phyloP scores from a whole-genome alignment of 1,140 invertebrate species.

The Thaumetopoea pityocampa region DNA sequence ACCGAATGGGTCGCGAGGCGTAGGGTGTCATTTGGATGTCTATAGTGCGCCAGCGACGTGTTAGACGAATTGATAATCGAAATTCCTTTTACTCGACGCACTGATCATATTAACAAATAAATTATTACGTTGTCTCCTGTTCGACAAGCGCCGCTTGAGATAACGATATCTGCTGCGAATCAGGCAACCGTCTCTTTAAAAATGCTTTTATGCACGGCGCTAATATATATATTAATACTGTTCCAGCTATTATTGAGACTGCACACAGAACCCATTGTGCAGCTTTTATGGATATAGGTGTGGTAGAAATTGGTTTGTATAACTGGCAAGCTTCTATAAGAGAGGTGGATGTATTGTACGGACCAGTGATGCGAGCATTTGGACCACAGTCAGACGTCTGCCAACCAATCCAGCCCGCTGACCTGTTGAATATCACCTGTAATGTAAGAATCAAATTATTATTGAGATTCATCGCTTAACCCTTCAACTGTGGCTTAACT shows the following conservation, averaged over 20 bases:
- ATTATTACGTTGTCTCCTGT: conserved; percentile 39
- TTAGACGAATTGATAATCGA: no score
- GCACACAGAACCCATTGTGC: conserved; percentile 59
- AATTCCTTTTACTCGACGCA: no score
- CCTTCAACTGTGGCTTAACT: no score
- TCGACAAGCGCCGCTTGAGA: conserved; percentile 54
- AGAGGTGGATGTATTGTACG: conserved; percentile 38
- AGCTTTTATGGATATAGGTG: conserved; percentile 49
- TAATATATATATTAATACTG: conserved; percentile 49
- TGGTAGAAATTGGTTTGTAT: conserved; percentile 31
- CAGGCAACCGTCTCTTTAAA: conserved; percentile 34
- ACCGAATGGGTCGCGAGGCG: no score
- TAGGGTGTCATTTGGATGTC: no score
- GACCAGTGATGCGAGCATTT: conserved; percentile 37
- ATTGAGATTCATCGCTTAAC: no score
- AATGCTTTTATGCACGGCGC: conserved; percentile 52
- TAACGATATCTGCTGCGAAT: conserved; percentile 51
- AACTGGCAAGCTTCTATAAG: conserved; percentile 36
- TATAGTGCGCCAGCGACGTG: no score
- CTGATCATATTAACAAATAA: no score
- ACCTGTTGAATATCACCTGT: conserved; percentile 62
- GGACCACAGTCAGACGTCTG: conserved; percentile 49
- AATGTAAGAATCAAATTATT: no score
- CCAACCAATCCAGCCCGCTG: conserved; percentile 55
- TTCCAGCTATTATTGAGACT: conserved; percentile 44